Evolutionary conservation across 2,797 vertebrate genomes (phyloP).

Genomic region (Acrocephalus scirpaceus): DNA sequence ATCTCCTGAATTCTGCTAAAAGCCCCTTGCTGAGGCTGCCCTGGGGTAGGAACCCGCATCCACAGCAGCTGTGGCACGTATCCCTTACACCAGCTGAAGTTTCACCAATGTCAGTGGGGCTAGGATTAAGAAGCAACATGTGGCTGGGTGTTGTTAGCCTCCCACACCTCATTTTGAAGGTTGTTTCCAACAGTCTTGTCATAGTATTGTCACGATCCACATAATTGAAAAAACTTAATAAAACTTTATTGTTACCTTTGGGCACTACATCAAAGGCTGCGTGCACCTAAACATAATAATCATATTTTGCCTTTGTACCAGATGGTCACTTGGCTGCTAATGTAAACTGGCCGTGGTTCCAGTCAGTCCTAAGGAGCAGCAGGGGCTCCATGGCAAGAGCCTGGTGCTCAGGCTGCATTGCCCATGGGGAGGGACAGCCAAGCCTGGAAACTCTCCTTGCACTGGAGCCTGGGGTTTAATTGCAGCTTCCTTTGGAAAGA

Average conservation of each 20-base stretch:
- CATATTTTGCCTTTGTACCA: slow-evolving; percentile 5
- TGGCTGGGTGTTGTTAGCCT: background rate
- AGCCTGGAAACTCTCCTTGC: background rate
- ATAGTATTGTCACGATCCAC: background rate
- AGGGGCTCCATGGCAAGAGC: background rate
- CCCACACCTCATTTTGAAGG: background rate
- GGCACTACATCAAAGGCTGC: background rate
- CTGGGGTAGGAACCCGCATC: background rate
- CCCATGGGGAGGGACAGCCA: background rate
- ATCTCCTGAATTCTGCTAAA: background rate
- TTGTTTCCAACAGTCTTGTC: slow-evolving; percentile 12
- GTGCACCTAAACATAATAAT: background rate
- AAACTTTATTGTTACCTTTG: background rate
- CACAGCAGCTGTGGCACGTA: background rate
- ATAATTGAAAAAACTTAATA: background rate
- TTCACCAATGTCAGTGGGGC: background rate
- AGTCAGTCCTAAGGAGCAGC: background rate
- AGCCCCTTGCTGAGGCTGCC: background rate
- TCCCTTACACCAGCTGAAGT: background rate
- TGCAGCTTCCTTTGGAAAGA: background rate
- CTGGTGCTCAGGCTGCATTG: background rate
- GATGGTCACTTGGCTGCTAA: slow-evolving; percentile 1
- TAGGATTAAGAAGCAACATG: background rate
- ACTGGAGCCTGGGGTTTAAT: background rate
- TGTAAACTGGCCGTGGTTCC: background rate